Percentiles rank a stretch among this genome's conserved stretches.
phyloP scores from a whole-genome alignment of 2,888 invertebrate species.

The Tuta absoluta region DNA sequence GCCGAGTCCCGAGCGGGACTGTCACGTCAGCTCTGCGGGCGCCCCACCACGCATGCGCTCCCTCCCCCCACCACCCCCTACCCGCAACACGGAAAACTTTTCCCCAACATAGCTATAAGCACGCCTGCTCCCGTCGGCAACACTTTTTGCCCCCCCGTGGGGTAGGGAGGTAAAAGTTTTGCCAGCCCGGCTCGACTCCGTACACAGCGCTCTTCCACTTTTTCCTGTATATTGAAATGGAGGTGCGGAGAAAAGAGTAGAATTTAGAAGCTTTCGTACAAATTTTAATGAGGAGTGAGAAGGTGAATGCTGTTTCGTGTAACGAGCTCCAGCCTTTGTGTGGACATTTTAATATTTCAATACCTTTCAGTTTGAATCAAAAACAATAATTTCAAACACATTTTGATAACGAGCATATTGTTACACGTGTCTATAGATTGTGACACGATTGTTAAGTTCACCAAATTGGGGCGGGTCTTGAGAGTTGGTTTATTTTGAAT shows the following conservation, averaged over 20 bases:
- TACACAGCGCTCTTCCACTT: slow-evolving; percentile 80
- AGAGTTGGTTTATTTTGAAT: slow-evolving; percentile 41
- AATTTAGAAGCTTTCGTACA: slow-evolving; percentile 80
- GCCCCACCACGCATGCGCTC: slow-evolving; percentile 67
- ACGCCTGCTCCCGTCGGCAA: slow-evolving; percentile 75
- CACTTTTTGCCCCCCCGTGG: slow-evolving; percentile 75
- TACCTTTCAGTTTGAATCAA: slow-evolving; percentile 44
- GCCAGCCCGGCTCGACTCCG: slow-evolving; percentile 75
- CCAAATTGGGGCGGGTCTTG: slow-evolving; percentile 15
- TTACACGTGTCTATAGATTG: slow-evolving; percentile 22
- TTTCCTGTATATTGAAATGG: slow-evolving; percentile 82
- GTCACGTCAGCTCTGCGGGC: slow-evolving; percentile 69
- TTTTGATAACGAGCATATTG: slow-evolving; percentile 40
- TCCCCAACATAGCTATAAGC: slow-evolving; percentile 78
- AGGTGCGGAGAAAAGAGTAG: slow-evolving; percentile 81
- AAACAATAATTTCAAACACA: slow-evolving; percentile 44
- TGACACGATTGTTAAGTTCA: slow-evolving; percentile 15
- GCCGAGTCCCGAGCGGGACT: slow-evolving; percentile 69
- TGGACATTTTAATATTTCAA: slow-evolving; percentile 58
- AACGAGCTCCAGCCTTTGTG: slow-evolving; percentile 60
- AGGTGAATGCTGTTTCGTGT: slow-evolving; percentile 63
- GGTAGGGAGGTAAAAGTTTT: slow-evolving; percentile 76
- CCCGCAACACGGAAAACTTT: slow-evolving; percentile 82
- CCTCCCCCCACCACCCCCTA: slow-evolving; percentile 57
- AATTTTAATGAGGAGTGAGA: slow-evolving; percentile 80